A percentile compares a stretch with the other conserved stretches of the same genome.
phyloP scores from a whole-genome alignment of 2,797 vertebrate genomes.

The Choloepus didactylus region DNA sequence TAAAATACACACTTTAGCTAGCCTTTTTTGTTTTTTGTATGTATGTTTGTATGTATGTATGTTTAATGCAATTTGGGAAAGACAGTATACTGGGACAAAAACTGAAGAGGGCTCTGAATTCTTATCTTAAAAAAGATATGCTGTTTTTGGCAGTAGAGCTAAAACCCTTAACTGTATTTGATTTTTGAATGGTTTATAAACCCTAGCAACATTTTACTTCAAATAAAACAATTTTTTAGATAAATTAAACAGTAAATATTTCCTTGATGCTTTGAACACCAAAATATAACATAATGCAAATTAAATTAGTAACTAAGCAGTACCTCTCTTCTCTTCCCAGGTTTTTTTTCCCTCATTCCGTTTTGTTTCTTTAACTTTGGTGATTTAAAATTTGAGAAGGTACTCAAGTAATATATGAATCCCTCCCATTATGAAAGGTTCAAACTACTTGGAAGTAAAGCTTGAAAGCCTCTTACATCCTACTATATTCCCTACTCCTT shows the following conservation, averaged over 20 bases:
- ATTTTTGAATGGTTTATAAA: conserved; percentile 37
- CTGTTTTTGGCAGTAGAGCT: not conserved
- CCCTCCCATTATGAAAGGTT: not conserved
- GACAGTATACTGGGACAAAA: not conserved
- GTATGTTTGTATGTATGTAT: conserved; percentile 12
- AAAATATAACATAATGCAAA: not conserved
- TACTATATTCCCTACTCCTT: not conserved
- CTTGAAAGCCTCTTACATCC: not conserved
- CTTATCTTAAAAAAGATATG: not conserved
- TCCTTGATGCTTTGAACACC: conserved; percentile 40
- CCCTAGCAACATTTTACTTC: conserved; percentile 57
- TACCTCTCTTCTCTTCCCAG: not conserved
- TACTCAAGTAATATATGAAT: not conserved
- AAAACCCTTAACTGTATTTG: conserved; percentile 32
- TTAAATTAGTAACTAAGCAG: conserved; percentile 6
- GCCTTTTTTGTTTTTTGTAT: not conserved
- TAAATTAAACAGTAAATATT: conserved; percentile 42
- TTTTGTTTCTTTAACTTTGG: conserved; percentile 37
- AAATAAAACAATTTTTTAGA: conserved; percentile 32
- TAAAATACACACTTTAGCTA: not conserved
- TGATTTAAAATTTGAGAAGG: not conserved
- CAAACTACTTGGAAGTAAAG: not conserved
- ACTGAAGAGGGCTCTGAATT: not conserved
- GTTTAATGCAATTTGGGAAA: not conserved
- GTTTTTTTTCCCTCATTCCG: not conserved